Evolutionary conservation across 1,140 invertebrate species (phyloP).

Genomic region (Drosophila lini): DNA sequence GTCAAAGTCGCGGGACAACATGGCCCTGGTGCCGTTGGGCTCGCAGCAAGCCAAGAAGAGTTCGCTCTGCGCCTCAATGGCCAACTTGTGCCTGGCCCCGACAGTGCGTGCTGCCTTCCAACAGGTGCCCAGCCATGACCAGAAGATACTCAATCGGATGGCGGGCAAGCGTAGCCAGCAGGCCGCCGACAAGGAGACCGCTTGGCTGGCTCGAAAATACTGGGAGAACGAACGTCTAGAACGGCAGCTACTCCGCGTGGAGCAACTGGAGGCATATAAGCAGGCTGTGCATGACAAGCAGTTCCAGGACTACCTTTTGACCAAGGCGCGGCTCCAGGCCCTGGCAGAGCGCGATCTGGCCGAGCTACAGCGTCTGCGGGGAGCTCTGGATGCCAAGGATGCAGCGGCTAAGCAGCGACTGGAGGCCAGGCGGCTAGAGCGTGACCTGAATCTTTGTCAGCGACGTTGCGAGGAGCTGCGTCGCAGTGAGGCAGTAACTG

Average conservation of each 20-base stretch:
- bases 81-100: slow-evolving; percentile 74
- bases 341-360: slow-evolving; percentile 71
- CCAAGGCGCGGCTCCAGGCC: slow-evolving; percentile 70
- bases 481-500: slow-evolving; percentile 67
- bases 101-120: slow-evolving; percentile 69
- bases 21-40: slow-evolving; percentile 33
- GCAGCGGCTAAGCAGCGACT: slow-evolving; percentile 62
- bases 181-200: slow-evolving; percentile 75
- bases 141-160: slow-evolving; percentile 83
- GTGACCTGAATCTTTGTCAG: slow-evolving; percentile 64
- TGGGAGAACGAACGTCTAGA: slow-evolving; percentile 83
- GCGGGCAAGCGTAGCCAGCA: slow-evolving; percentile 74
- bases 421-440: slow-evolving; percentile 61
- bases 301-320: slow-evolving; percentile 75
- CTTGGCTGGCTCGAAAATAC: slow-evolving; percentile 79
- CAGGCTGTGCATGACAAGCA: slow-evolving; percentile 79
- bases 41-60: slow-evolving; percentile 7
- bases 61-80: slow-evolving; percentile 72
- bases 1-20: slow-evolving; percentile 68
- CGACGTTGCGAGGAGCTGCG: slow-evolving; percentile 68
- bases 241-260: slow-evolving; percentile 71
- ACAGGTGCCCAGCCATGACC: slow-evolving; percentile 74
- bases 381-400: slow-evolving; percentile 71
- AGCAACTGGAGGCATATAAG: slow-evolving; percentile 81
- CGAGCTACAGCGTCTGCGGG: slow-evolving; percentile 64